These are phyloP conservation scores for Balaeniceps rex DNA, from an alignment of 2,113 vertebrate genomes.

Conservation along the genomic window DNA sequence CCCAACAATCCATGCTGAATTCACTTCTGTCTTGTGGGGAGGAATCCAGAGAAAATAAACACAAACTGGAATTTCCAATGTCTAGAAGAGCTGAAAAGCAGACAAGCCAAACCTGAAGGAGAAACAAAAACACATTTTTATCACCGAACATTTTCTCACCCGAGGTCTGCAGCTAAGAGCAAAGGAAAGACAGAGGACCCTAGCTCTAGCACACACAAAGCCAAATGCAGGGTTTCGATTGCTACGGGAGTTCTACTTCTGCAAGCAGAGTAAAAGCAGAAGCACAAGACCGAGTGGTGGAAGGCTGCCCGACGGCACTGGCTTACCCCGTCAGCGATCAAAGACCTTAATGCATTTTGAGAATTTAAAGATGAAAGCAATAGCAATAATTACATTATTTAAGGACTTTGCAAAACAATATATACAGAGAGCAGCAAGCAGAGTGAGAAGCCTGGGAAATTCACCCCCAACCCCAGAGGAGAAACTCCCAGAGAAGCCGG, in stretches of 20 bases:
- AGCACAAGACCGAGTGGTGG: background rate
- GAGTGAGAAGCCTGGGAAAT: background rate
- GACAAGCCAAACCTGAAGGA: conserved; percentile 56
- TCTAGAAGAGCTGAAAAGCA: conserved; percentile 56
- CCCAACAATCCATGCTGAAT: conserved; percentile 52
- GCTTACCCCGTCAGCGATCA: background rate
- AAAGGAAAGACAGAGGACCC: background rate
- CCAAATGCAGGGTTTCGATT: background rate
- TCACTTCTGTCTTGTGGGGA: conserved; percentile 39
- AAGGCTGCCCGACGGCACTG: background rate
- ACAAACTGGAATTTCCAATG: conserved; percentile 35
- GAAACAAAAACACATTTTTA: conserved; percentile 54
- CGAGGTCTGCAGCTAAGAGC: background rate
- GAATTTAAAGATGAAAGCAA: background rate
- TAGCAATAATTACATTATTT: background rate
- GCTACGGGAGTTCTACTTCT: background rate
- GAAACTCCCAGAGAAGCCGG: background rate
- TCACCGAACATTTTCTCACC: background rate
- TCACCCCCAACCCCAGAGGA: background rate
- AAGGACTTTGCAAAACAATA: background rate
- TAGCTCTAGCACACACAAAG: background rate
- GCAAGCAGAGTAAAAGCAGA: background rate
- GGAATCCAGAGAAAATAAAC: conserved; percentile 54
- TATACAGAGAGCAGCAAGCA: background rate
- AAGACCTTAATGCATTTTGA: background rate